Conservation (phyloP, 2,797 vertebrate genomes). For the Pelochelys cantorii region DNA sequence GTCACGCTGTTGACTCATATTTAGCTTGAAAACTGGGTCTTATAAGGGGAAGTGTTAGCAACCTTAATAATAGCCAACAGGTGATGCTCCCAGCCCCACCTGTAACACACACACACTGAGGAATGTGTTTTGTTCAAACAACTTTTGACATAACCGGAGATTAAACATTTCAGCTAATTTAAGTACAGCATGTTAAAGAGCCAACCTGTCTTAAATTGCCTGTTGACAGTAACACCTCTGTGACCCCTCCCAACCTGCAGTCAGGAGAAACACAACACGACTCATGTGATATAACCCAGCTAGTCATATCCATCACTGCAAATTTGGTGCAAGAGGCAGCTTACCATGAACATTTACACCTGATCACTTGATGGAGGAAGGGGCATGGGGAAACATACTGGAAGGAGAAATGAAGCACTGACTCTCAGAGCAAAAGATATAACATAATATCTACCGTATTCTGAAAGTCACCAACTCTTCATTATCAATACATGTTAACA, state of each 20-base stretch:
- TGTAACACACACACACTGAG: background rate
- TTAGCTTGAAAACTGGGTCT: background rate
- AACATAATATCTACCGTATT: background rate
- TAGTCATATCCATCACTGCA: slow-evolving; percentile 15
- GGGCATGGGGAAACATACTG: background rate
- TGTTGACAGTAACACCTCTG: background rate
- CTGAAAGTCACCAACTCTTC: slow-evolving; percentile 34
- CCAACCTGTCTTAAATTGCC: background rate
- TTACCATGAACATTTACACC: slow-evolving; percentile 45
- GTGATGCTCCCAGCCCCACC: background rate
- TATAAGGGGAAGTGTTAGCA: background rate
- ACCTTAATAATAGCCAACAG: background rate
- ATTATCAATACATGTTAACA: slow-evolving; percentile 47
- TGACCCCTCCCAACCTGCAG: background rate
- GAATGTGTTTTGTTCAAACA: background rate
- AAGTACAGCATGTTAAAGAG: background rate
- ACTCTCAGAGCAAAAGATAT: background rate
- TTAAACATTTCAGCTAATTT: background rate
- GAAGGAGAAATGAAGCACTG: slow-evolving; percentile 60
- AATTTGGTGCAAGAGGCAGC: slow-evolving; percentile 25
- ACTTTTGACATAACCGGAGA: background rate
- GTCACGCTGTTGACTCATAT: no score
- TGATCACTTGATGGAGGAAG: slow-evolving; percentile 53
- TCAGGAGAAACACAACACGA: slow-evolving; percentile 15
- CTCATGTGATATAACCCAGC: background rate